Evolutionary conservation across 2,888 invertebrate genomes (phyloP).

Genomic region (Ellobium chinense): DNA sequence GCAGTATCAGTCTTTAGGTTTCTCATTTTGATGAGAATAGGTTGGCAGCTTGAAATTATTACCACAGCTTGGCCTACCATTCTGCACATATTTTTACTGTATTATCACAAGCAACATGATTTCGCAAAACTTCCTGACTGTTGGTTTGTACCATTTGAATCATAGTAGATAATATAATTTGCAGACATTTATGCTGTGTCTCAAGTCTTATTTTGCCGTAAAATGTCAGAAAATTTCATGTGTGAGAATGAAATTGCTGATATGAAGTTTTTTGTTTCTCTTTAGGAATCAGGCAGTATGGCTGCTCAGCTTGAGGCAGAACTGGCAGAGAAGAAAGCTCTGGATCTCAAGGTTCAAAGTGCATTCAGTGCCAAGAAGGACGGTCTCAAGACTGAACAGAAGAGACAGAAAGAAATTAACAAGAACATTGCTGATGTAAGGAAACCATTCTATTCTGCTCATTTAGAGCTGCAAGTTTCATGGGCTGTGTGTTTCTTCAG

Average conservation of each 20-base stretch:
- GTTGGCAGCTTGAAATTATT: too few species aligned
- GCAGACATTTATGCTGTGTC: too few species aligned
- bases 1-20: too few species aligned
- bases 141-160: too few species aligned
- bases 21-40: too few species aligned
- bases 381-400: constrained; percentile 85
- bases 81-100: too few species aligned
- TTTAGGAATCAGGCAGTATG: constrained; percentile 84
- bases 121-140: too few species aligned
- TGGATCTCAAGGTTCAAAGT: constrained; percentile 85
- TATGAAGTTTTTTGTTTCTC: not conserved
- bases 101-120: too few species aligned
- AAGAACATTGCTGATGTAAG: constrained; percentile 84
- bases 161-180: too few species aligned
- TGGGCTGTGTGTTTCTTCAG: too few species aligned
- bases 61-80: too few species aligned
- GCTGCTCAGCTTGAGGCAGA: constrained; percentile 84
- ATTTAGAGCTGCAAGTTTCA: too few species aligned
- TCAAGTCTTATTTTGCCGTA: not conserved
- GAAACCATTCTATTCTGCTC: not conserved
- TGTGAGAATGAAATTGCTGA: not conserved
- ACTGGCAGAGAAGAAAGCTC: constrained; percentile 84
- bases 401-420: constrained; percentile 85
- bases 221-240: not conserved
- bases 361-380: constrained; percentile 84